Percentiles rank a stretch among this genome's conserved stretches.
These are phyloP conservation scores for Hydrocynus forskahlii DNA, from an alignment of 2,797 vertebrate genomes.

Conservation along the genomic window DNA sequence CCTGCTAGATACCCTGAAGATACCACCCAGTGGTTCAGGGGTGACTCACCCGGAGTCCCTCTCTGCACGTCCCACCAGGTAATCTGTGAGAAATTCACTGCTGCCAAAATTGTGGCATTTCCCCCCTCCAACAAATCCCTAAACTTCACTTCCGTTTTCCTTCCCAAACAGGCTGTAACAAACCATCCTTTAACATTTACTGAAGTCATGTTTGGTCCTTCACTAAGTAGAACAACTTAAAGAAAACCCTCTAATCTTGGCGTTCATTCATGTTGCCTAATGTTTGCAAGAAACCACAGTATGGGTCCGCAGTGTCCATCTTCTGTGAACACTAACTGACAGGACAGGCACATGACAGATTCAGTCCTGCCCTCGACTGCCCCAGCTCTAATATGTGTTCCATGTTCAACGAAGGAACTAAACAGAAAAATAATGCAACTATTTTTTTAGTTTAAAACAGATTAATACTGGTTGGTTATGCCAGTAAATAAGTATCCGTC, in stretches of 20 bases:
- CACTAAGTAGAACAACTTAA: too few relatives aligned
- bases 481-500: not conserved
- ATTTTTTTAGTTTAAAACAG: not conserved
- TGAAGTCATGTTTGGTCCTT: not conserved
- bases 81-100: constrained; percentile 2
- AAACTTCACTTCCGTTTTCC: not conserved
- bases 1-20: constrained; percentile 53
- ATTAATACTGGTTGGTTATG: not conserved
- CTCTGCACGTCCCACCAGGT: not conserved
- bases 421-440: too few relatives aligned
- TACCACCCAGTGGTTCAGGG: constrained; percentile 53
- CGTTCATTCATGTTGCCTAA: too few relatives aligned
- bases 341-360: constrained; percentile 7
- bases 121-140: not conserved
- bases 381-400: not conserved
- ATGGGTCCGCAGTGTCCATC: too few relatives aligned
- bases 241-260: too few relatives aligned
- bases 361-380: not conserved
- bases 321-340: not conserved
- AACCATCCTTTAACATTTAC: not conserved
- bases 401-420: too few relatives aligned
- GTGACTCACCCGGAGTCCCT: constrained; percentile 14
- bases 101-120: not conserved
- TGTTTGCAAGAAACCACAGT: too few relatives aligned
- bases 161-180: not conserved